Base-by-base conservation (phyloP, 2,113 vertebrate genomes). In the Paraplagusia blochii region DNA sequence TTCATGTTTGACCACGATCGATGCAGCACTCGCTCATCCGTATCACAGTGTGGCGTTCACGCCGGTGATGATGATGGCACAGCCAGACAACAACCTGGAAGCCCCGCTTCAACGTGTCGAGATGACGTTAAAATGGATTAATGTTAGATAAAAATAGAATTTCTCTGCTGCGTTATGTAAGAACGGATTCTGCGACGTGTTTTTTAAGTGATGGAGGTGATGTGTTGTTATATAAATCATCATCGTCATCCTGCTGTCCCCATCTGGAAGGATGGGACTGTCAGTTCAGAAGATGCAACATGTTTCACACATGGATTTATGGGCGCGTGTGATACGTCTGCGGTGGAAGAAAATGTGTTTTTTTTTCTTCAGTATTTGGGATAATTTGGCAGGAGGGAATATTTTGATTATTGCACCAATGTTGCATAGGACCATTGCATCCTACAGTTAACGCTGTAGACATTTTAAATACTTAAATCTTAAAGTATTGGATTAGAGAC, bases 211-310 rank as follows among this genome's bases (percentile, higher is more conserved):
- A 39, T 74, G 38, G 35, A 56, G 46, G 17, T 39, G 67, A 17
- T 69, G 67, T 72, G 56, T 69, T 54, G 60, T 85, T 85, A 84
- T 66, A 52, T 79, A 87, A 82, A 50, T 62, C 43, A 39, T 40
- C 48, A 62, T 45, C 48, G 59, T 45, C 39, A 70, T 66, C 45
- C 61, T 55, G 43, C 63, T 29, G 22, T 29, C 52, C 61, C 15
- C n/a, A n/a, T 48, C 49, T 74, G 46, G 55, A 46, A 51, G 42
- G 19, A 61, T 53, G 17, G 17, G 42, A 6, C 18, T 49, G 44
- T 17, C 34, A 33, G 18, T 29, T 48, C 51, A 13, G 18, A 16
- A 14, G 7, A 40, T 40, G 8, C n/a, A 40, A 4, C 22, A 6
- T 29, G 22, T 29, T 29, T 29, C 22, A 29, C 3, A 29, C 22